Conservation (phyloP, 2,888 invertebrate species). For the Ophraella communa region DNA sequence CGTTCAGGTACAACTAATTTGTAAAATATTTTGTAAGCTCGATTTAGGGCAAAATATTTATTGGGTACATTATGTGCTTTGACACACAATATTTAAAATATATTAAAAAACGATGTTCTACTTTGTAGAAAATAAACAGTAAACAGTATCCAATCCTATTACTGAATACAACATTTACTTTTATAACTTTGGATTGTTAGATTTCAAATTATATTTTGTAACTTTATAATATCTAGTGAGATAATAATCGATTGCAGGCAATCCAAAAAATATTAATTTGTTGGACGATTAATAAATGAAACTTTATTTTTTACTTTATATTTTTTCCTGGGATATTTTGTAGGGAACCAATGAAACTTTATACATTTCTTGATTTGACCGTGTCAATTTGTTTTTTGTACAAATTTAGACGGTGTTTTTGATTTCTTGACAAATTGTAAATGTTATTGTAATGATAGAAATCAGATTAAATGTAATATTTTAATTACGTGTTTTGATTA, state of each 20-base stretch:
- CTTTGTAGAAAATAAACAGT: too few species aligned
- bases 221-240: background rate
- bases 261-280: background rate
- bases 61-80: too few species aligned
- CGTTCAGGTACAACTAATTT: too few species aligned
- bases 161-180: too few species aligned
- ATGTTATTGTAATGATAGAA: background rate
- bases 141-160: too few species aligned
- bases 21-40: too few species aligned
- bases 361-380: background rate
- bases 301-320: background rate
- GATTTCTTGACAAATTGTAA: background rate
- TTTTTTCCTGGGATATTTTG: background rate
- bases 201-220: background rate
- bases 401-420: background rate
- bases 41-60: too few species aligned
- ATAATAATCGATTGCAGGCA: background rate
- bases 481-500: background rate
- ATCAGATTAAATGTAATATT: slow-evolving; percentile 5
- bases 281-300: too few species aligned
- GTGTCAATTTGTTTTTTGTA: background rate
- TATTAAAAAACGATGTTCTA: too few species aligned
- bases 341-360: background rate
- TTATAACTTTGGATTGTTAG: too few species aligned
- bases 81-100: too few species aligned